A percentile compares a stretch with the other conserved stretches of the same genome.
Evolutionary conservation across 2,888 invertebrate genomes (phyloP).

Genomic region (Ornithoptera alexandrae): DNA sequence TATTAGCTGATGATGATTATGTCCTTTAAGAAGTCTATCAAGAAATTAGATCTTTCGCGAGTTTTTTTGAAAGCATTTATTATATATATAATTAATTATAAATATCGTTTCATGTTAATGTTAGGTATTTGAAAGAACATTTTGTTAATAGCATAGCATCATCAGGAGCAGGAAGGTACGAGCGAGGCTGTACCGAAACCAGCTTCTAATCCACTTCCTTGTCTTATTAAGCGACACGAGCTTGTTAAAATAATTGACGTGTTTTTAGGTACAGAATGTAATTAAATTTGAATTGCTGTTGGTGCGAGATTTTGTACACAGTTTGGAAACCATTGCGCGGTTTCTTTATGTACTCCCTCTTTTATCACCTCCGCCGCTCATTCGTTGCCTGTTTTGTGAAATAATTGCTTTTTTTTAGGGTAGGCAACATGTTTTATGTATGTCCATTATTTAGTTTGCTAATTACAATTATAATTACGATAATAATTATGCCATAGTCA

Average conservation of each 20-base stretch:
- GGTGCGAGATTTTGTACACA: constrained; percentile 32
- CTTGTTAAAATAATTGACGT: constrained; percentile 44
- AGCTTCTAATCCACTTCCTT: constrained; percentile 30
- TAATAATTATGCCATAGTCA: no score
- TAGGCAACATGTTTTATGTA: no score
- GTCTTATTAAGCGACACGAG: constrained; percentile 51
- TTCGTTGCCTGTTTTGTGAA: neutral
- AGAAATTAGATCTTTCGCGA: no score
- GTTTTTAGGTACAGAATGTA: constrained; percentile 38
- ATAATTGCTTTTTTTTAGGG: no score
- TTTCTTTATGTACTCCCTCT: constrained; percentile 12
- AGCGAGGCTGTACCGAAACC: constrained; percentile 30
- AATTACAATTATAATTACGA: no score
- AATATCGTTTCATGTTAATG: neutral
- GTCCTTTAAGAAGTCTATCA: no score
- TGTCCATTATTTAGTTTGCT: no score
- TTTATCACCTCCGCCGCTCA: constrained; percentile 7
- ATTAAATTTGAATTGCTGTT: constrained; percentile 57
- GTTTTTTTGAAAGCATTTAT: no score
- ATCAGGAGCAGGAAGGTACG: constrained; percentile 44
- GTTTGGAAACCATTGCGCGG: constrained; percentile 34
- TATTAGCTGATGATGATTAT: no score
- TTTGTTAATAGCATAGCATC: constrained; percentile 2
- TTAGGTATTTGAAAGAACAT: neutral
- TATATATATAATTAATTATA: no score